Evolutionary conservation across 2,113 vertebrate species (phyloP).

Genomic region (Gopherus evgoodei): DNA sequence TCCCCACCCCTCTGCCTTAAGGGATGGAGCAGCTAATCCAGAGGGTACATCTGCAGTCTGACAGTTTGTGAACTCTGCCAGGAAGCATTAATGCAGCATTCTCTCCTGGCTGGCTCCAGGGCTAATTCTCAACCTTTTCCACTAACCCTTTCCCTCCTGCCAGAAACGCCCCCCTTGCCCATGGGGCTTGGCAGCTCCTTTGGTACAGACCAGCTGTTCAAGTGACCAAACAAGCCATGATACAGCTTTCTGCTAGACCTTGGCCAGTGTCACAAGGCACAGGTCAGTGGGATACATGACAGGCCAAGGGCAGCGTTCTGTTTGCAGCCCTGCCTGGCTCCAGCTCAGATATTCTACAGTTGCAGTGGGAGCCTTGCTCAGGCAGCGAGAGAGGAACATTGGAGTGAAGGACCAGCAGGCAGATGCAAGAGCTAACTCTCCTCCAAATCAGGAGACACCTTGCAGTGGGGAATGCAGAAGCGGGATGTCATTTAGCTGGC

Average conservation of each 20-base stretch:
- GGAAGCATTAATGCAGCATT: not conserved
- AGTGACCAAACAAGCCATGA: not conserved
- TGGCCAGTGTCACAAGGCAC: too few relatives aligned
- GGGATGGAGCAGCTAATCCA: not conserved
- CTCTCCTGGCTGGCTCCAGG: not conserved
- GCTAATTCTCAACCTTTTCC: not conserved
- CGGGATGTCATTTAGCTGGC: not conserved
- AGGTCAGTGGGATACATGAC: not conserved
- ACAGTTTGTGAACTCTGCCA: not conserved
- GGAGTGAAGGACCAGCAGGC: not conserved
- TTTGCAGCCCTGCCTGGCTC: not conserved
- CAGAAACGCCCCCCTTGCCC: not conserved
- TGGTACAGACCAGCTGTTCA: not conserved
- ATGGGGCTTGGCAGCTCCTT: not conserved
- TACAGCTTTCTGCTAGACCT: not conserved
- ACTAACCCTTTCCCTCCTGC: not conserved
- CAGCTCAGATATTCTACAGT: not conserved
- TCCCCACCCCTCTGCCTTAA: not conserved
- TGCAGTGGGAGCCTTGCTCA: not conserved
- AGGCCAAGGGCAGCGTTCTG: not conserved
- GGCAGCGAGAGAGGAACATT: not conserved
- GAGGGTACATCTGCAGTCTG: not conserved
- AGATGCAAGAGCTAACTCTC: not conserved
- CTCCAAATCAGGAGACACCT: not conserved
- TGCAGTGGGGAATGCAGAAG: not conserved